Evolutionary conservation across 2,888 invertebrate genomes (phyloP).

Genomic region (Oxytorus armatus): DNA sequence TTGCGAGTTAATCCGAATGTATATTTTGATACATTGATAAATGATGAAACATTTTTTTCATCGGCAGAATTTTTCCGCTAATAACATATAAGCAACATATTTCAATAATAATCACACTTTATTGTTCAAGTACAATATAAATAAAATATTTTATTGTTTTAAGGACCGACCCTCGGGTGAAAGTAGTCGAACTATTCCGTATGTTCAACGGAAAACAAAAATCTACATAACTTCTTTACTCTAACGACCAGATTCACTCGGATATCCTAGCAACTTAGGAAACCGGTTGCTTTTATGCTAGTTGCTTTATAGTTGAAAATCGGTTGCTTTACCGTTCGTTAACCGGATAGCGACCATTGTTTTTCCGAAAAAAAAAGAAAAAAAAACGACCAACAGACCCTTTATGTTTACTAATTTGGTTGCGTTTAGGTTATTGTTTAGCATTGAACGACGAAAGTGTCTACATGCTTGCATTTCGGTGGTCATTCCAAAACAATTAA

Average conservation of each 20-base stretch:
- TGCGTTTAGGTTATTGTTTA: no score
- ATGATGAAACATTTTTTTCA: neutral
- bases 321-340: no score
- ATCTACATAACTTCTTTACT: slow-evolving; percentile 29
- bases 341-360: no score
- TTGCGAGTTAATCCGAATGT: neutral
- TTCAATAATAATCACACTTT: slow-evolving; percentile 43
- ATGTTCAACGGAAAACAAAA: slow-evolving; percentile 7
- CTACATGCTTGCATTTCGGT: no score
- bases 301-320: no score
- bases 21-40: neutral
- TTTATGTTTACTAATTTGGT: no score
- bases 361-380: no score
- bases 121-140: slow-evolving; percentile 62
- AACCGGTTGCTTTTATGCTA: no score
- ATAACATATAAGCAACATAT: slow-evolving; percentile 59
- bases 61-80: neutral
- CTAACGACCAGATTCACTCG: slow-evolving; percentile 62
- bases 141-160: slow-evolving; percentile 49
- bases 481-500: no score
- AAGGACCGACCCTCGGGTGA: neutral
- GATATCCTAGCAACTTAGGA: no score
- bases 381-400: no score
- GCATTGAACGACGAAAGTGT: no score
- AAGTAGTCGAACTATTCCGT: slow-evolving; percentile 8